phyloP scores from a whole-genome alignment of 2,888 invertebrate genomes.

The Melanophora roralis region DNA sequence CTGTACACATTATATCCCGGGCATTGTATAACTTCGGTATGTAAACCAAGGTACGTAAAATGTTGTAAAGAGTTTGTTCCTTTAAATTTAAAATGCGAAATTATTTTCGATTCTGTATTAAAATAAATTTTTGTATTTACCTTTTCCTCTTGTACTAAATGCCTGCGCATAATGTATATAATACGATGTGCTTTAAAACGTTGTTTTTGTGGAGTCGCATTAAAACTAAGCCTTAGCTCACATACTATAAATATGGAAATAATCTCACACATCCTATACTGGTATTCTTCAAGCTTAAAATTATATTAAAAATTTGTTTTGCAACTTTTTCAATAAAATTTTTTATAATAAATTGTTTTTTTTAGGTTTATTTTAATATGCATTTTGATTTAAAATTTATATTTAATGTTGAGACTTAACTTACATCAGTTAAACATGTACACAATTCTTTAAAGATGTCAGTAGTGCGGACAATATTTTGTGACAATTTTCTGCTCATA shows the following conservation, averaged over 20 bases:
- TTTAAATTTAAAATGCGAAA: background rate
- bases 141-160: constrained; percentile 62
- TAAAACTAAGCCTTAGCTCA: constrained; percentile 67
- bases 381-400: too few species aligned
- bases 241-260: constrained; percentile 69
- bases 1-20: constrained; percentile 65
- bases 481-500: constrained; percentile 22
- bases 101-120: too few species aligned
- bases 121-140: constrained; percentile 13
- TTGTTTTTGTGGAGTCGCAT: constrained; percentile 59
- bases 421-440: constrained; percentile 45
- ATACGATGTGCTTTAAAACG: constrained; percentile 65
- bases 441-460: constrained; percentile 46
- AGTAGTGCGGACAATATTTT: constrained; percentile 45
- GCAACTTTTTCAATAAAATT: too few species aligned
- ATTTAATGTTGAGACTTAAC: background rate
- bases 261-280: constrained; percentile 68
- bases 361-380: too few species aligned
- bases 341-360: too few species aligned
- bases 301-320: background rate
- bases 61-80: constrained; percentile 44
- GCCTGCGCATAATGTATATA: constrained; percentile 63
- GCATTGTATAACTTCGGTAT: constrained; percentile 69
- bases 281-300: constrained; percentile 50
- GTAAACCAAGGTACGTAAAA: constrained; percentile 62